Conservation (phyloP, 2,113 vertebrate genomes). For the Oreocharis arfaki region DNA sequence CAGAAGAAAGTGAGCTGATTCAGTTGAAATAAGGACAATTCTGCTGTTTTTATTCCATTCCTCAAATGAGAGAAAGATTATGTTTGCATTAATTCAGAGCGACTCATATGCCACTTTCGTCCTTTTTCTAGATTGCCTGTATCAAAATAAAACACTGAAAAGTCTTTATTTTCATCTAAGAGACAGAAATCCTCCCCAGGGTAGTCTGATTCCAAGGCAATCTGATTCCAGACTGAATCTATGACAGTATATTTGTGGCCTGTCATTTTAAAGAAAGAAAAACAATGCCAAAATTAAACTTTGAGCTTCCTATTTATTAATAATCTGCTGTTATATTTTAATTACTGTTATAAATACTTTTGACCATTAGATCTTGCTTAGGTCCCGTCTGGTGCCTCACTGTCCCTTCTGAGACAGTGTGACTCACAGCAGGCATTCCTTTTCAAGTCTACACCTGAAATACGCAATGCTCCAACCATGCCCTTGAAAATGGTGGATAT, state of each 20-base stretch:
- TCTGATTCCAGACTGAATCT: neutral
- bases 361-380: neutral
- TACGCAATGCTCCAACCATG: rapidly evolving
- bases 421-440: neutral
- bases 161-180: neutral
- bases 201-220: neutral
- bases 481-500: neutral
- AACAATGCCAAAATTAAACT: neutral
- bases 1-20: neutral
- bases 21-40: neutral
- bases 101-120: neutral
- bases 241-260: neutral
- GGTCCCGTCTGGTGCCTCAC: neutral
- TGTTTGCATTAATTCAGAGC: neutral
- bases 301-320: neutral
- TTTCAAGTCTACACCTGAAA: neutral
- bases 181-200: neutral
- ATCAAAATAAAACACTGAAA: neutral
- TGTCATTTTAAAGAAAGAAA: neutral
- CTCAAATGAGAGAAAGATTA: neutral
- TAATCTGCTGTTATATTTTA: neutral
- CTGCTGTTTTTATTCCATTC: neutral
- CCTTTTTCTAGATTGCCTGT: neutral
- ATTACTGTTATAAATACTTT: neutral
- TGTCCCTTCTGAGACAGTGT: neutral